A percentile compares a stretch with the other conserved stretches of the same genome.
Conservation (phyloP, 2,797 vertebrate genomes). For the Crocidura indochinensis region DNA sequence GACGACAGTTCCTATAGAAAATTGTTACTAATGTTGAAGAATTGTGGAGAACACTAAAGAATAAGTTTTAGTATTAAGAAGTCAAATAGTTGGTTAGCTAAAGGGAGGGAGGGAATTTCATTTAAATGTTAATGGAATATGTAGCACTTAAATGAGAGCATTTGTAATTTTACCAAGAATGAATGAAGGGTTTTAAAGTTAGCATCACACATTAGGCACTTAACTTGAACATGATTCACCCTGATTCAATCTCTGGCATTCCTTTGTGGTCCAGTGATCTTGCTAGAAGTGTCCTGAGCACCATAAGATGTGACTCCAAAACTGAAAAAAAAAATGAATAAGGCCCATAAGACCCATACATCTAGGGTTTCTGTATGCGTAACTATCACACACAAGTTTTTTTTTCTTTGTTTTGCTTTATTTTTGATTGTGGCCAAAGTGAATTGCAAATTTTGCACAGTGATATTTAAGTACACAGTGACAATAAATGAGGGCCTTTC, state of each 20-base stretch:
- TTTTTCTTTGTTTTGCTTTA: no score
- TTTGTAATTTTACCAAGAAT: slow-evolving; percentile 28
- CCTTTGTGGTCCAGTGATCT: no score
- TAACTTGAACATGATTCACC: no score
- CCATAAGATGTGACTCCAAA: no score
- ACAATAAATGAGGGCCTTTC: no score
- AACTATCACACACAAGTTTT: slow-evolving; percentile 36
- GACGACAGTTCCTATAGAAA: slow-evolving; percentile 50
- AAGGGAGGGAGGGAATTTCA: slow-evolving; percentile 57
- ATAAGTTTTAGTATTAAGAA: slow-evolving; percentile 67
- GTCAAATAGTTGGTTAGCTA: slow-evolving; percentile 77
- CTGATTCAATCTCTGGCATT: no score
- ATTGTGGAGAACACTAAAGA: slow-evolving; percentile 73
- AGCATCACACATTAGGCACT: no score
- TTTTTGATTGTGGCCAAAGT: no score
- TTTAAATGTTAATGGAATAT: slow-evolving; percentile 78
- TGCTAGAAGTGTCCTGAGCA: no score
- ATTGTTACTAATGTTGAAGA: slow-evolving; percentile 77
- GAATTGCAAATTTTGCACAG: no score
- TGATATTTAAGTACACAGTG: no score
- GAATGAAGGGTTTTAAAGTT: neutral
- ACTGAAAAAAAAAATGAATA: neutral
- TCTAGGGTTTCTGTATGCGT: slow-evolving; percentile 72
- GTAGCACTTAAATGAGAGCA: slow-evolving; percentile 57
- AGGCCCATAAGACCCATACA: slow-evolving; percentile 36